phyloP scores from a whole-genome alignment of 2,888 invertebrate genomes.

The Carabus problematicus region DNA sequence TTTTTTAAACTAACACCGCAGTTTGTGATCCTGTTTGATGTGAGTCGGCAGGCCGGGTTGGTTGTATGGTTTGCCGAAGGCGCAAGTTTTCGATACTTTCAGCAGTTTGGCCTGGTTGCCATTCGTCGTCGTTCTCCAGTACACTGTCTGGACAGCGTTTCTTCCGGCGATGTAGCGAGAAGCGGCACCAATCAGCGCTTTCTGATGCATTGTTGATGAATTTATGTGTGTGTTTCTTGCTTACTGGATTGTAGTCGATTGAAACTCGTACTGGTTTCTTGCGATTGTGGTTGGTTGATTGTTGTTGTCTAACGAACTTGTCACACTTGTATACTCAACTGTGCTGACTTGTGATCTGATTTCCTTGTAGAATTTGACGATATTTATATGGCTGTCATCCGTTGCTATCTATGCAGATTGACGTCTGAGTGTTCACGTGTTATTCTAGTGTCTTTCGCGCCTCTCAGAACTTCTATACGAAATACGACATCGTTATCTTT shows the following conservation, averaged over 20 bases:
- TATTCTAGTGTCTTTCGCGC: slow-evolving; percentile 18
- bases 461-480: neutral
- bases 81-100: slow-evolving; percentile 55
- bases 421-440: slow-evolving; percentile 36
- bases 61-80: slow-evolving; percentile 47
- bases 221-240: slow-evolving; percentile 8
- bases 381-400: slow-evolving; percentile 24
- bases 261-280: neutral
- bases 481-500: slow-evolving; percentile 20
- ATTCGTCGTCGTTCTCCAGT: slow-evolving; percentile 68
- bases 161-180: slow-evolving; percentile 76
- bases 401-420: slow-evolving; percentile 30
- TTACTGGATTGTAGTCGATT: neutral
- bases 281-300: neutral
- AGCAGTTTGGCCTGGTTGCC: slow-evolving; percentile 50
- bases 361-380: neutral
- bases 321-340: neutral
- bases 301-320: neutral
- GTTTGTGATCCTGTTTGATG: slow-evolving; percentile 29
- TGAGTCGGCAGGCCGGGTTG: slow-evolving; percentile 24
- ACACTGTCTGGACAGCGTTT: slow-evolving; percentile 78
- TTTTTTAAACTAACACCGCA: slow-evolving; percentile 21
- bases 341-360: slow-evolving; percentile 12
- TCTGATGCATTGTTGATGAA: slow-evolving; percentile 54
- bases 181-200: slow-evolving; percentile 71